phyloP scores from a whole-genome alignment of 1,140 invertebrate genomes.

The Rhagoletis zephyria region DNA sequence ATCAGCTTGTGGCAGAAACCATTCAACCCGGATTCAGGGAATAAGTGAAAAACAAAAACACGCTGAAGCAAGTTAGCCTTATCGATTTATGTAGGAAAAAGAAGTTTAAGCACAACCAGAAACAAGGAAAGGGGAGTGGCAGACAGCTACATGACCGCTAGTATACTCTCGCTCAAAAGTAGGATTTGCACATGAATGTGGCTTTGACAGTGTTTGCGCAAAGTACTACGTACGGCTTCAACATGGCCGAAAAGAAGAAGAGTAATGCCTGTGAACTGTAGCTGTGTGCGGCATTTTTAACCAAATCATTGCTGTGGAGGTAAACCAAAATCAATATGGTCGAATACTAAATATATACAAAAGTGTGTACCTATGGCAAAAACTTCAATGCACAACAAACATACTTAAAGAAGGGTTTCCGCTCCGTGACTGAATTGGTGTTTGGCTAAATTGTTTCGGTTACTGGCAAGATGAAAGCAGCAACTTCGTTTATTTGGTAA shows the following conservation, averaged over 20 bases:
- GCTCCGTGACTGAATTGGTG: neutral
- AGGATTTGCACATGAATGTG: neutral
- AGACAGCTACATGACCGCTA: neutral
- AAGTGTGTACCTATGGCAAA: neutral
- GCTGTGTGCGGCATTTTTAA: neutral
- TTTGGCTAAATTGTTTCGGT: neutral
- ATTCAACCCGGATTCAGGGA: neutral
- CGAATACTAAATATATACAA: neutral
- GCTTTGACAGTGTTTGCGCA: neutral
- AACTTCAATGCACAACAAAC: neutral
- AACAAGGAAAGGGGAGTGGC: neutral
- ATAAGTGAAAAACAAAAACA: neutral
- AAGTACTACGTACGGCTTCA: neutral
- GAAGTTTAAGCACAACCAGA: neutral
- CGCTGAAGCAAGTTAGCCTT: neutral
- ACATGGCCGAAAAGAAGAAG: too few relatives aligned
- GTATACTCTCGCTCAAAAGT: neutral
- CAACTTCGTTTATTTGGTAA: neutral
- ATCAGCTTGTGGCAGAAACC: neutral
- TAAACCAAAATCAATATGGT: neutral
- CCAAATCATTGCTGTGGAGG: too few relatives aligned
- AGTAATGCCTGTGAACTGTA: neutral
- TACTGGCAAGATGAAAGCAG: neutral
- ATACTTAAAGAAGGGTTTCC: too few relatives aligned
- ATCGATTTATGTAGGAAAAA: conserved; percentile 15